Evolutionary conservation across 2,888 invertebrate genomes (phyloP).

Genomic region (Elmis aenea): DNA sequence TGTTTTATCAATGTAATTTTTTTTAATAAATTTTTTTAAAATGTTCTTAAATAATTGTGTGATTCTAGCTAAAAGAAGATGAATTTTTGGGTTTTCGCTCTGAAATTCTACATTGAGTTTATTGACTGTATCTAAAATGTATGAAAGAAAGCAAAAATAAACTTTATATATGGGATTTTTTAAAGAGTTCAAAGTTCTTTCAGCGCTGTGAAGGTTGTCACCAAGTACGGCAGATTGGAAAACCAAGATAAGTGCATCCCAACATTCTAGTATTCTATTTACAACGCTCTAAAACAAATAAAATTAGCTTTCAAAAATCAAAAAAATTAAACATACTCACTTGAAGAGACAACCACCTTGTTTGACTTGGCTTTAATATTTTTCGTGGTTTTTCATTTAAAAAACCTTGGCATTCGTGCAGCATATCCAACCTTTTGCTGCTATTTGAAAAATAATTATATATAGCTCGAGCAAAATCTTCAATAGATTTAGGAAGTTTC

Average conservation of each 20-base stretch:
- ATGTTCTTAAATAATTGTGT: slow-evolving; percentile 2
- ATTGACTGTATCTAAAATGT: slow-evolving; percentile 8
- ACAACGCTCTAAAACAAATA: too few species aligned
- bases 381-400: slow-evolving; percentile 14
- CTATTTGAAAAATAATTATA: too few species aligned
- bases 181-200: too few species aligned
- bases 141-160: too few species aligned
- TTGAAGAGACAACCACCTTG: slow-evolving; percentile 21
- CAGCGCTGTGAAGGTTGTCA: too few species aligned
- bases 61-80: slow-evolving; percentile 1
- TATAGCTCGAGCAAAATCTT: too few species aligned
- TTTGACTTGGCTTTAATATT: slow-evolving; percentile 13
- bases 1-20: neutral
- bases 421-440: slow-evolving; percentile 9
- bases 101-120: slow-evolving; percentile 13
- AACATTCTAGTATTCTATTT: too few species aligned
- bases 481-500: too few species aligned
- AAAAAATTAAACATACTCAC: neutral
- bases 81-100: too few species aligned
- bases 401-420: slow-evolving; percentile 16
- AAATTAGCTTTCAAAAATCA: slow-evolving; percentile 1
- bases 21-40: slow-evolving; percentile 2
- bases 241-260: too few species aligned
- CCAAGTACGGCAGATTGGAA: too few species aligned
- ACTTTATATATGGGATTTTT: too few species aligned